phyloP scores from a whole-genome alignment of 2,888 invertebrate species.

The Caradrina clavipalpis region DNA sequence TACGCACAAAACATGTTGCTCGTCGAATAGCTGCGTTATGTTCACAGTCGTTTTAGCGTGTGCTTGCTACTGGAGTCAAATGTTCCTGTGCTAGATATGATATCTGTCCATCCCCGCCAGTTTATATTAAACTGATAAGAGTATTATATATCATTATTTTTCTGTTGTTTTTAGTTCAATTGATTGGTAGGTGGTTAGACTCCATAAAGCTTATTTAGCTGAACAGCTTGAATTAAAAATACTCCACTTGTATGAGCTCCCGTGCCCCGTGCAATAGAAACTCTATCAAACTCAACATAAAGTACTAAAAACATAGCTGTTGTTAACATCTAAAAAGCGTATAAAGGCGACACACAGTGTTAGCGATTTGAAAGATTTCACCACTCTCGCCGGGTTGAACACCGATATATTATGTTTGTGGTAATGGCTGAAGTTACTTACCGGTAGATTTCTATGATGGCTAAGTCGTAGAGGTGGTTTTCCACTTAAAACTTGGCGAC shows the following conservation, averaged over 20 bases:
- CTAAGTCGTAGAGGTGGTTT: constrained; percentile 14
- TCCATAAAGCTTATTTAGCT: background rate
- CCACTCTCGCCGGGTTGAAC: constrained; percentile 44
- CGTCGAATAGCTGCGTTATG: constrained; percentile 18
- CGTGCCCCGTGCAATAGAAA: constrained; percentile 13
- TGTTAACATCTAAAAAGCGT: constrained; percentile 48
- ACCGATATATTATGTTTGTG: constrained; percentile 41
- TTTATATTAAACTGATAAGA: background rate
- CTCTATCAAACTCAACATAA: constrained; percentile 33
- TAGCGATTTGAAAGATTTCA: constrained; percentile 46
- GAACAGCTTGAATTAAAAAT: background rate
- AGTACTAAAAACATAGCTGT: constrained; percentile 36
- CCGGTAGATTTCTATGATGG: constrained; percentile 30
- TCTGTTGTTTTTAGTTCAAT: background rate
- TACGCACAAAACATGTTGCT: constrained; percentile 27
- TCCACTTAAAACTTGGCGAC: constrained; percentile 44
- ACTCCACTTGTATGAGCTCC: background rate
- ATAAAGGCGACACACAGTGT: constrained; percentile 33
- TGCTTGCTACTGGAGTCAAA: constrained; percentile 7
- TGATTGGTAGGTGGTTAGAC: background rate
- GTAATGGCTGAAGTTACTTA: constrained; percentile 64
- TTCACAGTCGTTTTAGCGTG: constrained; percentile 8
- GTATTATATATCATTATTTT: too few species aligned
- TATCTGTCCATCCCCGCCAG: background rate
- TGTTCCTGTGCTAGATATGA: background rate